Evolutionary conservation across 2,797 vertebrate genomes (phyloP).

Genomic region (Smutsia temminckii): DNA sequence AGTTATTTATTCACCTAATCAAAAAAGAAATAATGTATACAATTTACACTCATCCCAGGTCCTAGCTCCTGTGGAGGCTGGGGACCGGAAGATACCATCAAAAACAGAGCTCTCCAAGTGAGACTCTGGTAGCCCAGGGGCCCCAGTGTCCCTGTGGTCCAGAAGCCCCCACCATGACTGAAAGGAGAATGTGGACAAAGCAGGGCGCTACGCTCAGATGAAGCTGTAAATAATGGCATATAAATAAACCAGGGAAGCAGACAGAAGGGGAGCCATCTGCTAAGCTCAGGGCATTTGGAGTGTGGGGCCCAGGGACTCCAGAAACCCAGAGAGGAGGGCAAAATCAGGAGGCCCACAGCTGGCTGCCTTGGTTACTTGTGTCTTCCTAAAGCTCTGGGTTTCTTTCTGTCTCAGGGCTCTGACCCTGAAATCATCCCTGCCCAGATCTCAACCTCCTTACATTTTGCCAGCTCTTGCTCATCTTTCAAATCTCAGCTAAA

Average conservation of each 20-base stretch:
- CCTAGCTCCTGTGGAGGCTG: conserved; percentile 20
- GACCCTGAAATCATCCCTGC: not conserved
- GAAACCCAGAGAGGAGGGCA: not conserved
- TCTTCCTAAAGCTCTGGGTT: conserved; percentile 10
- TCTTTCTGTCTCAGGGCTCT: not conserved
- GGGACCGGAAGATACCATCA: conserved; percentile 17
- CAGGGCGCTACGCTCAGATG: conserved; percentile 5
- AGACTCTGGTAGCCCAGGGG: conserved; percentile 38
- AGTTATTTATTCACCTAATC: conserved; percentile 81
- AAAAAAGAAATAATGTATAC: conserved; percentile 80
- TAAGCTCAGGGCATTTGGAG: conserved; percentile 47
- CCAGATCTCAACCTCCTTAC: not conserved
- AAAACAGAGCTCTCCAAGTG: conserved; percentile 61
- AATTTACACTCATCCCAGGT: conserved; percentile 78
- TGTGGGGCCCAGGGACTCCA: not conserved
- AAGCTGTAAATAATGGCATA: not conserved
- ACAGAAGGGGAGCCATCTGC: conserved; percentile 53
- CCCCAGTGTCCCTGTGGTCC: not conserved
- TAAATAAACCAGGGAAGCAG: not conserved
- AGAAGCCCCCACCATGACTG: conserved; percentile 11
- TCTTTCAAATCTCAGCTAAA: conserved; percentile 17
- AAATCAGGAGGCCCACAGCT: not conserved
- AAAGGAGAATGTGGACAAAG: conserved; percentile 58
- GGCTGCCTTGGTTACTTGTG: not conserved
- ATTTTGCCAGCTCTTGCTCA: not conserved